Evolutionary conservation across 1,140 invertebrate species (phyloP).

Genomic region (Fopius arisanus): DNA sequence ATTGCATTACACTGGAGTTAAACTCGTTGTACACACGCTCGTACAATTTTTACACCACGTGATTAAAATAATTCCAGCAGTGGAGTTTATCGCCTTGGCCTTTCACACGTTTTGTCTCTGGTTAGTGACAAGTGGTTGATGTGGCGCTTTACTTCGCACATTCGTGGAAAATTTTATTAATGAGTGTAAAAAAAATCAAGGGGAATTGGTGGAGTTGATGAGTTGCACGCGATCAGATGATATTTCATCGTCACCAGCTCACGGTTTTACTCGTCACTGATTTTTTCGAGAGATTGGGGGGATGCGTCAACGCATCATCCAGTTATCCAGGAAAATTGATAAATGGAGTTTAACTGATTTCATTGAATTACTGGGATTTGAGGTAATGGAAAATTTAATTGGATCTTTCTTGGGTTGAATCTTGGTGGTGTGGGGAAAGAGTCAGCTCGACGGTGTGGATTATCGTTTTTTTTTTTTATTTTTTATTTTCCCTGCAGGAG

Average conservation of each 20-base stretch:
- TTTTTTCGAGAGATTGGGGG: no score
- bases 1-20: no score
- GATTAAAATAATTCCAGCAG: neutral
- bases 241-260: neutral
- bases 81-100: neutral
- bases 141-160: neutral
- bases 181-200: neutral
- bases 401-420: neutral
- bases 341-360: neutral
- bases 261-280: no score
- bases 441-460: neutral
- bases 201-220: neutral
- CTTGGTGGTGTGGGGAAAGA: neutral
- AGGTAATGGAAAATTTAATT: neutral
- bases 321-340: constrained; percentile 4
- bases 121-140: neutral
- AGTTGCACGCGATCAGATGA: neutral
- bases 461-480: constrained; percentile 39
- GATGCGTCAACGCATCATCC: neutral
- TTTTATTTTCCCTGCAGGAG: neutral
- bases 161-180: neutral
- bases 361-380: neutral
- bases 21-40: neutral
- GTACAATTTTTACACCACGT: neutral
- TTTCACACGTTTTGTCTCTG: neutral